Evolutionary conservation across 2,888 invertebrate species (phyloP), one percentile per base, ranked within the genome.

Genomic region (Monopis laevigella): DNA sequence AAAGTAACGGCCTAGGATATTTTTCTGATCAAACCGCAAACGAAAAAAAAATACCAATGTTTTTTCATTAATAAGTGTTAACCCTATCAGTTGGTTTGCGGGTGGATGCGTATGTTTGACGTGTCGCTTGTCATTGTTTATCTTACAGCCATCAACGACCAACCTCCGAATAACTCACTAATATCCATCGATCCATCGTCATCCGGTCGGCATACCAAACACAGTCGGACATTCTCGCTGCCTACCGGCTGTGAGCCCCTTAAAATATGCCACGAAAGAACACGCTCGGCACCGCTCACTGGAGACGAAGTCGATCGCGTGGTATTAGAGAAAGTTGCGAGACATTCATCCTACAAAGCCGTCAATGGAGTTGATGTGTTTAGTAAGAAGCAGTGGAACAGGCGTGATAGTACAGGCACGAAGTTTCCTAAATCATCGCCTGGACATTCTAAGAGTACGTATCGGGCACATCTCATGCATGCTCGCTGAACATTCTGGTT

Each of bases 271-370:
- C 88, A 89, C 69, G 87, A 86, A 65, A 82, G 88, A 62, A 88
- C 88, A 48, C 80, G 87, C 60, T 88, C 88, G 56, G 85, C 88
- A 60, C 88, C 88, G 46, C 65, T 88, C 48, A 83, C 85, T 5
- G 85, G 84, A 44, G 84, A 80, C 46, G 80, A 81, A 51, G 61
- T 70, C 43, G 67, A 69, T 43, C 54, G 62, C 12, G 64, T 60
- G 40, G 53, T 60, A n/a, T 51, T 66, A 44, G 73, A 71, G 55
- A 65, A 68, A 48, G 55, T 58, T 5, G 56, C 57, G 32, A 56
- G 58, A 41, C 65, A 72, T 45, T 65, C 67, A 12, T 68, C 72
- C 34, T 68, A 70, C 52, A 68, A 64, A 50, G 55, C 68, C 40
- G 63, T 68, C 53, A 72, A 71, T 57, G 74, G 74, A 47, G 59